Conservation (phyloP, 2,888 invertebrate genomes). For the Brachyopa scutellaris region DNA sequence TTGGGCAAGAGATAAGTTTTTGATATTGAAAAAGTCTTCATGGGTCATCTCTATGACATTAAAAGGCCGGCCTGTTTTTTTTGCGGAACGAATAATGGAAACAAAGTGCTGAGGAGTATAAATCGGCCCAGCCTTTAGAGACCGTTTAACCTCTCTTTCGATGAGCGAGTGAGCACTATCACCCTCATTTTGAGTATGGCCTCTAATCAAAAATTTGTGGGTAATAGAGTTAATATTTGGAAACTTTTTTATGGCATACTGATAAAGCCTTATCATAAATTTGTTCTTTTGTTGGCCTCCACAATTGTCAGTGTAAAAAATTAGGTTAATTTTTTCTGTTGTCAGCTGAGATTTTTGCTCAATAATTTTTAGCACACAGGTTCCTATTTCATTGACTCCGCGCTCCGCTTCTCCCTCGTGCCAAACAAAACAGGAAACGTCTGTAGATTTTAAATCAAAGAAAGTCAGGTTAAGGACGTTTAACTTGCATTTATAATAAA, state of each 20-base stretch:
- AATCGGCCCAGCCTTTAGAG: neutral
- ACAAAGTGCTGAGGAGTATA: neutral
- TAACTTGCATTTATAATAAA: conserved; percentile 76
- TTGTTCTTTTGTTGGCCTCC: conserved; percentile 14
- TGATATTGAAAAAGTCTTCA: conserved; percentile 1
- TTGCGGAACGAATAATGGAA: neutral
- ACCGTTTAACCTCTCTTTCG: neutral
- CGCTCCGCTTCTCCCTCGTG: conserved; percentile 74
- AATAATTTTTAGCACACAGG: conserved; percentile 51
- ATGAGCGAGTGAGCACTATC: conserved; percentile 15
- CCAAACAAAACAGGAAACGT: conserved; percentile 76
- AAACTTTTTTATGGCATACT: neutral
- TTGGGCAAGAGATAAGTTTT: conserved; percentile 2
- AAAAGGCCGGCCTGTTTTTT: conserved; percentile 2
- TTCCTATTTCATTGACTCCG: conserved; percentile 31
- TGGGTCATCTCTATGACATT: conserved; percentile 8
- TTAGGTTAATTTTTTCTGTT: conserved; percentile 21
- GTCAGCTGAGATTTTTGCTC: conserved; percentile 75
- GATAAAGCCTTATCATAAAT: neutral
- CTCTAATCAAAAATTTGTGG: conserved; percentile 21
- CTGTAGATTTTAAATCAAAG: conserved; percentile 73
- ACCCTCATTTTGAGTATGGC: conserved; percentile 32
- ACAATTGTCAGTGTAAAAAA: conserved; percentile 30
- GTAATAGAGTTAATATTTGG: conserved; percentile 1
- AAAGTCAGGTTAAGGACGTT: conserved; percentile 76